Evolutionary conservation across 2,113 vertebrate genomes (phyloP), one percentile per base, ranked within the genome.

Genomic region (Pithys albifrons): DNA sequence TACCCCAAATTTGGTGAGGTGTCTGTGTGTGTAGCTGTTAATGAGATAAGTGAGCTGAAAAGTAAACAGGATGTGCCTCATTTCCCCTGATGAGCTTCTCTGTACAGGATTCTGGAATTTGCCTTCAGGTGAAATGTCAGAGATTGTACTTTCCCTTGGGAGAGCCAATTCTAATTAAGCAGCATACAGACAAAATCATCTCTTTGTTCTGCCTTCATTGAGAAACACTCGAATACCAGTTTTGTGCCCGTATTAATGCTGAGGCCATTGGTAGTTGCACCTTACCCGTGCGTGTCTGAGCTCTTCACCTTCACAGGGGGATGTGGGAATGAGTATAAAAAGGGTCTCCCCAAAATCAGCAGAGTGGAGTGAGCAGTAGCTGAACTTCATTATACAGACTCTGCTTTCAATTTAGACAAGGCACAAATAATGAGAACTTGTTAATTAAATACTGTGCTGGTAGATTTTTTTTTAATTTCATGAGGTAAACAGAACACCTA

Each of bases 1-100:
- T 27, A 59, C 20, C 39, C 79, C 64, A 29, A 16, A 61, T n/a
- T 66, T 71, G 65, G 64, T 71, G 88, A 94, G 43, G 35, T 88
- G 75, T 70, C 81, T 35, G 25, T 59, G 57, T 52, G 12, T 3
- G 2, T 43, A 46, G 87, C 62, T 92, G 69, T 84, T 95, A 86
- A 95, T 91, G 85, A 94, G 84, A 52, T 46, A 89, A 97, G 80
- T 16, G 70, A 95, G 93, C 88, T 90, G 92, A 64, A 91, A 81
- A 86, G 85, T 67, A 95, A 96, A 97, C 93, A 96, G 95, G 95
- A 97, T 78, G 93, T 92, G 90, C 82, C 93, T 96, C 93, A 95
- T 97, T 96, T 97, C 93, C 95, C 83, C 57, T 86, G 95, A 94
- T 88, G 92, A 91, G 95, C 85, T 96, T 72, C 88, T 89, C 87